Conservation (phyloP, 2,113 vertebrate species). For the Muntiacus muntjak region DNA sequence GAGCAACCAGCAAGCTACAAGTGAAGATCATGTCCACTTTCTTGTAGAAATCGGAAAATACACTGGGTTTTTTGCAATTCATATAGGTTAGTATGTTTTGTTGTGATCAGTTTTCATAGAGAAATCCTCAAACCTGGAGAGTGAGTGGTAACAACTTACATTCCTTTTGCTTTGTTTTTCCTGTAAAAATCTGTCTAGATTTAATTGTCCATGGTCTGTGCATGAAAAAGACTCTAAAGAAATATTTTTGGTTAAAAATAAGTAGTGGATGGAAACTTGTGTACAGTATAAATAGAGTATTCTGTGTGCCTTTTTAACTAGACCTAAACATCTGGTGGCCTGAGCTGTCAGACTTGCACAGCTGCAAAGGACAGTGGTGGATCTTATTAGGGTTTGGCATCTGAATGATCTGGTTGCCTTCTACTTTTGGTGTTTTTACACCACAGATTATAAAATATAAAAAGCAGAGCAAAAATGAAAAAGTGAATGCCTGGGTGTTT, state of each 20-base stretch:
- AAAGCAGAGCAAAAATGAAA: conserved; percentile 48
- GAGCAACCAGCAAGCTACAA: background rate
- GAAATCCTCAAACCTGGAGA: background rate
- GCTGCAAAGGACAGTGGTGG: conserved; percentile 59
- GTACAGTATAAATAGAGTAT: conserved; percentile 57
- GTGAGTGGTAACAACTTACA: background rate
- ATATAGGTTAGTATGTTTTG: background rate
- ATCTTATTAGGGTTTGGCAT: conserved; percentile 70
- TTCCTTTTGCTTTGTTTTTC: background rate
- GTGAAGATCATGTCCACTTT: background rate
- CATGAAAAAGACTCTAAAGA: conserved; percentile 52
- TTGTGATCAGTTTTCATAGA: background rate
- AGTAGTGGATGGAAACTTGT: conserved; percentile 70
- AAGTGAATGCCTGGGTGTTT: background rate
- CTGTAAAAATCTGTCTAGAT: background rate
- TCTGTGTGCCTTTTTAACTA: conserved; percentile 74
- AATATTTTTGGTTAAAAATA: conserved; percentile 59
- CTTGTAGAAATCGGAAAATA: background rate
- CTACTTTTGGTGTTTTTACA: conserved; percentile 59
- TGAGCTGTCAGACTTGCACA: conserved; percentile 52
- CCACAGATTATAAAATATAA: conserved; percentile 46
- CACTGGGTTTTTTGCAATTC: background rate
- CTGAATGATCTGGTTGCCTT: conserved; percentile 65
- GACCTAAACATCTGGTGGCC: conserved; percentile 72
- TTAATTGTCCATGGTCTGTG: conserved; percentile 12